Evolutionary conservation across 1,140 invertebrate genomes (phyloP).

Genomic region (Drosophila parabipectinata): DNA sequence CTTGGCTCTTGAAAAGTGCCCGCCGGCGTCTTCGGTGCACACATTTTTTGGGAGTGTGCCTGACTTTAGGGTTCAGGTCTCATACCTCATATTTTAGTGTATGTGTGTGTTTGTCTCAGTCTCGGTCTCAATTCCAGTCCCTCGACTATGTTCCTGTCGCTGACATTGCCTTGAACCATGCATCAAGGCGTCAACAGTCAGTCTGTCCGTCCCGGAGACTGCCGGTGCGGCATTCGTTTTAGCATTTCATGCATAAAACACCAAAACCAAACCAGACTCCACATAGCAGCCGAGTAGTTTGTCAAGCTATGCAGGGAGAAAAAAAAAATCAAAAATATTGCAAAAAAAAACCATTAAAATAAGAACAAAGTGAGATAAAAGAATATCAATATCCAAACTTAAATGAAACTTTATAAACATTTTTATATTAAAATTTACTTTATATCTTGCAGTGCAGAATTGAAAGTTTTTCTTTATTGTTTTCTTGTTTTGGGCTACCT

Average conservation of each 20-base stretch:
- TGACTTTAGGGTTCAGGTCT: conserved; percentile 49
- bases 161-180: conserved; percentile 71
- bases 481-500: conserved; percentile 60
- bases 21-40: conserved; percentile 38
- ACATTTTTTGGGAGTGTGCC: conserved; percentile 54
- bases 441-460: neutral
- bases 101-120: neutral
- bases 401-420: too few species aligned
- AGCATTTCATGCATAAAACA: conserved; percentile 76
- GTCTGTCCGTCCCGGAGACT: conserved; percentile 1
- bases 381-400: neutral
- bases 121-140: conserved; percentile 11
- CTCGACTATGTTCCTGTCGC: conserved; percentile 28
- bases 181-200: conserved; percentile 68
- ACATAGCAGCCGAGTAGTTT: conserved; percentile 56
- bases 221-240: conserved; percentile 66
- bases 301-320: conserved; percentile 53
- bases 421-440: too few species aligned
- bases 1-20: conserved; percentile 32
- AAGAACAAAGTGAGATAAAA: neutral
- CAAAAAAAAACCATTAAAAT: neutral
- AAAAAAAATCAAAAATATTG: neutral
- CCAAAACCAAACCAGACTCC: conserved; percentile 36
- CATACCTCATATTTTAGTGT: neutral
- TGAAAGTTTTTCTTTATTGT: conserved; percentile 39